phyloP scores from a whole-genome alignment of 1,140 invertebrate species.

The Zaprionus gabonicus region DNA sequence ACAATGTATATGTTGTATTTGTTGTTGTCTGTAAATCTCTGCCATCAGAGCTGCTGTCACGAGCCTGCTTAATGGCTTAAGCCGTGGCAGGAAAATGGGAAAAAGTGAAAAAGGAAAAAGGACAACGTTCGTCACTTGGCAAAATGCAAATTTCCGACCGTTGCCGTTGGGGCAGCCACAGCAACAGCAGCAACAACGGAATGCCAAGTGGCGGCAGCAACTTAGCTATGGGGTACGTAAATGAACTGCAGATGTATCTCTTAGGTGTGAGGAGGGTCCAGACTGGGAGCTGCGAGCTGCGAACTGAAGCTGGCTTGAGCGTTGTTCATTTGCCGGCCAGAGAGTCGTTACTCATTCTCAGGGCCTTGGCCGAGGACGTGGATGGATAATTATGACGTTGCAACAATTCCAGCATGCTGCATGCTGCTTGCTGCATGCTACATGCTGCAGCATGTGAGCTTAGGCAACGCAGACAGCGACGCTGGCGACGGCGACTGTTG shows the following conservation, averaged over 20 bases:
- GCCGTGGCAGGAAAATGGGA: conserved; percentile 13
- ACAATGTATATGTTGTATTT: conserved; percentile 8
- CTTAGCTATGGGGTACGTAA: conserved; percentile 6
- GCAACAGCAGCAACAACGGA: conserved; percentile 6
- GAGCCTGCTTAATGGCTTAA: conserved; percentile 62
- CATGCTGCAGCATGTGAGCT: conserved; percentile 40
- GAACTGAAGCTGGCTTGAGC: conserved; percentile 4
- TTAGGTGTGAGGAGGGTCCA: not conserved
- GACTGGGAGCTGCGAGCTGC: not conserved
- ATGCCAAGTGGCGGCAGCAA: conserved; percentile 27
- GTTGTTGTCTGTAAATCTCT: conserved; percentile 49
- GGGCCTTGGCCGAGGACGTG: conserved; percentile 63
- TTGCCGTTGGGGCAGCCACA: not conserved
- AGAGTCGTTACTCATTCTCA: conserved; percentile 79
- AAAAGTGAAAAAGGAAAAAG: conserved; percentile 22
- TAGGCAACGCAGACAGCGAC: conserved; percentile 49
- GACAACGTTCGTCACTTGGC: conserved; percentile 58
- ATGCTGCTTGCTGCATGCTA: conserved; percentile 31
- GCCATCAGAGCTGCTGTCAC: conserved; percentile 32
- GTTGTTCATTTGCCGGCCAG: conserved; percentile 68
- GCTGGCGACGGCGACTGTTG: conserved; percentile 35
- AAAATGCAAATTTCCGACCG: conserved; percentile 68
- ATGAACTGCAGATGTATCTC: conserved; percentile 20
- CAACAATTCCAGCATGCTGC: conserved; percentile 69
- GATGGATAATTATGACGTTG: conserved; percentile 81